A percentile compares a stretch with the other conserved stretches of the same genome.
Conservation (phyloP, 2,888 invertebrate species). For the Catotricha subobsoleta region DNA sequence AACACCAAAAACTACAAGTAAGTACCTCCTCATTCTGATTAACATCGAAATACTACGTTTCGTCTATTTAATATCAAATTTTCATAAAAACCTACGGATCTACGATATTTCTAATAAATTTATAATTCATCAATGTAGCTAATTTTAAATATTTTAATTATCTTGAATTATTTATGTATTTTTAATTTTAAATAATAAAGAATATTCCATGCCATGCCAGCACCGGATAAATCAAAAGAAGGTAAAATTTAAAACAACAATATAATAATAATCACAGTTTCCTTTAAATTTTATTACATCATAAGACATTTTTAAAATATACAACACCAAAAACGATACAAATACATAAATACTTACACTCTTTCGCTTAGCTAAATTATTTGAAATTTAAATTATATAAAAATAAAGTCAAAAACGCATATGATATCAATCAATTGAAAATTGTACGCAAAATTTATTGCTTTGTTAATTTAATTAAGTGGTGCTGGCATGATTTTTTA, state of each 20-base stretch:
- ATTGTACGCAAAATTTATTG: neutral
- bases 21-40: slow-evolving; percentile 26
- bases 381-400: neutral
- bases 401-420: neutral
- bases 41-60: too few relatives aligned
- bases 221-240: slow-evolving; percentile 42
- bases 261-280: neutral
- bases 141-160: too few relatives aligned
- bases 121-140: too few relatives aligned
- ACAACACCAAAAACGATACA: neutral
- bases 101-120: too few relatives aligned
- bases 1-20: slow-evolving; percentile 98
- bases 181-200: too few relatives aligned
- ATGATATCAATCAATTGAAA: neutral
- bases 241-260: slow-evolving; percentile 23
- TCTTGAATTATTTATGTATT: too few relatives aligned
- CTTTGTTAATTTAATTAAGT: slow-evolving; percentile 2
- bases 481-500: slow-evolving; percentile 7
- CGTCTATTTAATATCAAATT: too few relatives aligned
- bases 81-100: too few relatives aligned
- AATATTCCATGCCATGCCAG: slow-evolving; percentile 34
- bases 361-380: neutral
- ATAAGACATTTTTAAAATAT: neutral
- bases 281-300: neutral
- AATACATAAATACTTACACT: neutral